A percentile compares a stretch with the other conserved stretches of the same genome.
phyloP scores from a whole-genome alignment of 1,140 invertebrate species.

The Hylyphantes graminicola region DNA sequence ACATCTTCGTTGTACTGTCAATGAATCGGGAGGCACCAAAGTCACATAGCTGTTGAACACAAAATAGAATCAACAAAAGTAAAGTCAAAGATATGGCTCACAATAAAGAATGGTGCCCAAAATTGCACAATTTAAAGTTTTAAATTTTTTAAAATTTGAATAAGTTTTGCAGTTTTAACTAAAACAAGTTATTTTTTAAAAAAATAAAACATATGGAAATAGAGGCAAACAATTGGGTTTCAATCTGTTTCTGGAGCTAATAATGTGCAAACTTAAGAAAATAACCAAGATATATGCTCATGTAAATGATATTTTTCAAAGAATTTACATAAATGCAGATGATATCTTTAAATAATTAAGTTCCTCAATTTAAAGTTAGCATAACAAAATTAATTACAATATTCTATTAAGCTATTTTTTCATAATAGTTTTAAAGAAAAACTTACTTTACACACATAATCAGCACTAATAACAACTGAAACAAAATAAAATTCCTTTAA shows the following conservation, averaged over 20 bases:
- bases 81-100: neutral
- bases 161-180: too few species aligned
- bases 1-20: conserved; percentile 70
- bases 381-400: neutral
- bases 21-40: conserved; percentile 69
- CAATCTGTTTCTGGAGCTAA: neutral
- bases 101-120: neutral
- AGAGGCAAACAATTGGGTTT: neutral
- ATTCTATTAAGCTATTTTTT: neutral
- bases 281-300: too few species aligned
- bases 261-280: too few species aligned
- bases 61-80: neutral
- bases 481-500: neutral
- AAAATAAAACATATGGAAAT: neutral
- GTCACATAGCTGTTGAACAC: conserved; percentile 67
- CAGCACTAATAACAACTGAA: conserved; percentile 60
- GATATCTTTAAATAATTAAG: neutral
- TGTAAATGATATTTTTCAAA: neutral
- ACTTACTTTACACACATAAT: conserved; percentile 60
- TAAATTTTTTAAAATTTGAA: neutral
- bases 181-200: neutral
- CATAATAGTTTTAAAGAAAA: neutral
- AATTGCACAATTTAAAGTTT: neutral
- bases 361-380: neutral
- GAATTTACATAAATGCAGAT: neutral